Evolutionary conservation across 2,113 vertebrate genomes (phyloP), one percentile per base, ranked within the genome.

Genomic region (Datnioides undecimradiatus): DNA sequence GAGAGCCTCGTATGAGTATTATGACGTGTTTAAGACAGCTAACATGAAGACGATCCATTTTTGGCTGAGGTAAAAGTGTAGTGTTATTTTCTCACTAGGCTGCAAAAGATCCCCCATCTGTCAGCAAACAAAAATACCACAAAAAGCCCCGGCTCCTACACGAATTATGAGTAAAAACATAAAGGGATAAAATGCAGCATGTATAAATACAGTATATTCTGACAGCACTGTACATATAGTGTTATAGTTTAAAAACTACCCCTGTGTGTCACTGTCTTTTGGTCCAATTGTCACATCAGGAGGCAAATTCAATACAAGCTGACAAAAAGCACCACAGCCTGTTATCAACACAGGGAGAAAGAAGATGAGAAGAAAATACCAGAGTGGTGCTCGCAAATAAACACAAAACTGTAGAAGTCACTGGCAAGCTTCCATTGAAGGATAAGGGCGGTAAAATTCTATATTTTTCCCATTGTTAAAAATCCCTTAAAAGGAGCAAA

Each of bases 1-100:
- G 57, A 81, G 21, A 58, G 80, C 66, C 59, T 74, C 38, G 41
- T 90, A 58, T 55, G 68, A 90, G 78, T 79, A 73, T 80, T 79
- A 51, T 52, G 68, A 71, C 74, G 80, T 76, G 48, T 80, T 59
- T 65, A 57, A 21, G 59, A 65, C 79, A 70, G 74, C 64, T 66
- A 66, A 49, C 36, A n/a, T 63, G 31, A 23, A 84, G 66, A 83
- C 68, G 52, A 59, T 77, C 36, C 25, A n/a, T 41, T 46, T 46
- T 77, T 84, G 77, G 74, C 66, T 58, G 38, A 72, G 74, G 59
- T 74, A 31, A 77, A 71, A 45, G 27, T 46, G 38, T 25, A 77
- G 45, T n/a, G n/a, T 29, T 70, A 43, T 77, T 65, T 77, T 55
- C 54, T 62, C 23, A 4, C 23, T n/a, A 40, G 71, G 33, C 19